Evolutionary conservation across 2,113 vertebrate species (phyloP).

Genomic region (Amphiprion ocellaris): DNA sequence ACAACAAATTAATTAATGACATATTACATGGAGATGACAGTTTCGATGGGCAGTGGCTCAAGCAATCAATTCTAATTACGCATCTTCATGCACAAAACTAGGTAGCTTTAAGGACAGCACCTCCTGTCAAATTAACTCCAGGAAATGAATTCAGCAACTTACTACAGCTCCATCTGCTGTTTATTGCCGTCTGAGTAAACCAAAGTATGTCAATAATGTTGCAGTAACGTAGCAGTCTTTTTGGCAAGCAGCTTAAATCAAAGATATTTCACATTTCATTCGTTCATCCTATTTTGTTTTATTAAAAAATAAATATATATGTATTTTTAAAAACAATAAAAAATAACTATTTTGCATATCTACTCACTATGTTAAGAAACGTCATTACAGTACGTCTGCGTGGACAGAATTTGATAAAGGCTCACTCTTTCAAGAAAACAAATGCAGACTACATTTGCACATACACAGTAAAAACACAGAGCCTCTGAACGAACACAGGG

Average conservation of each 20-base stretch:
- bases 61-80: conserved; percentile 74
- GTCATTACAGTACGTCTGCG: conserved; percentile 11
- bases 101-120: conserved; percentile 60
- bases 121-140: conserved; percentile 59
- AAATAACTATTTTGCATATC: conserved; percentile 15
- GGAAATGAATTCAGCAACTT: conserved; percentile 59
- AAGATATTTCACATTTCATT: conserved; percentile 44
- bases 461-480: conserved; percentile 58
- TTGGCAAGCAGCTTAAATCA: conserved; percentile 59
- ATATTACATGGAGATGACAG: conserved; percentile 73
- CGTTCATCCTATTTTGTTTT: background rate
- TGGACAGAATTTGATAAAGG: conserved; percentile 20
- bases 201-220: conserved; percentile 26
- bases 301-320: conserved; percentile 4
- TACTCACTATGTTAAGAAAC: conserved; percentile 23
- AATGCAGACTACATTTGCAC: conserved; percentile 38
- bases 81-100: conserved; percentile 68
- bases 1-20: conserved; percentile 69
- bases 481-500: conserved; percentile 55
- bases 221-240: conserved; percentile 39
- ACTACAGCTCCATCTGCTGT: conserved; percentile 78
- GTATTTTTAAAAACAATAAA: background rate
- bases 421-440: conserved; percentile 48
- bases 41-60: conserved; percentile 76
- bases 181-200: conserved; percentile 52